Evolutionary conservation across 1,140 invertebrate genomes (phyloP).

Genomic region (Danaus plexippus): DNA sequence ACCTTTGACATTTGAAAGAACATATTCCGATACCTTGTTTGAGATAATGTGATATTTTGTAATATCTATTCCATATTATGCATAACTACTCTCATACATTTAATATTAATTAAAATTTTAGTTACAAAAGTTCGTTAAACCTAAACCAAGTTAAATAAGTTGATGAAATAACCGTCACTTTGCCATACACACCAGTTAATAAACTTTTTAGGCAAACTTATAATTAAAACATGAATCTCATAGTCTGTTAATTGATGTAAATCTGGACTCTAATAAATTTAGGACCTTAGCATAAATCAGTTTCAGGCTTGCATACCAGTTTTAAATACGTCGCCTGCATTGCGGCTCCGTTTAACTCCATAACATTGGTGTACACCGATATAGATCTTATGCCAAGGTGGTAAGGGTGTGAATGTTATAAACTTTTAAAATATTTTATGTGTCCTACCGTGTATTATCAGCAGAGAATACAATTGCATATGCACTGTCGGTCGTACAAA

Average conservation of each 20-base stretch:
- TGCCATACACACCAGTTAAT: neutral
- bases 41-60: neutral
- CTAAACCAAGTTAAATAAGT: too few relatives aligned
- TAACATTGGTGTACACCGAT: constrained; percentile 9
- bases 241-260: constrained; percentile 15
- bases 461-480: constrained; percentile 19
- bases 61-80: neutral
- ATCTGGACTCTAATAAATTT: constrained; percentile 23
- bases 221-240: constrained; percentile 8
- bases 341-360: constrained; percentile 20
- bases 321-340: constrained; percentile 29
- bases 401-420: constrained; percentile 3
- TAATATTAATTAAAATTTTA: too few relatives aligned
- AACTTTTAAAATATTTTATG: constrained; percentile 7
- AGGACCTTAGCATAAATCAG: constrained; percentile 31
- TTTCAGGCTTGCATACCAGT: constrained; percentile 23
- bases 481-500: constrained; percentile 14
- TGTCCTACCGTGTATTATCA: constrained; percentile 19
- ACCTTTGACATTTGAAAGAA: too few relatives aligned
- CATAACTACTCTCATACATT: too few relatives aligned
- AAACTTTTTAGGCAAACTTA: neutral
- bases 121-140: too few relatives aligned
- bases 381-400: neutral
- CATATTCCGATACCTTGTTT: too few relatives aligned
- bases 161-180: neutral